Percentiles rank a stretch among this genome's conserved stretches.
Conservation (phyloP, 1,140 invertebrate species). For the Panagrolaimus sp. region DNA sequence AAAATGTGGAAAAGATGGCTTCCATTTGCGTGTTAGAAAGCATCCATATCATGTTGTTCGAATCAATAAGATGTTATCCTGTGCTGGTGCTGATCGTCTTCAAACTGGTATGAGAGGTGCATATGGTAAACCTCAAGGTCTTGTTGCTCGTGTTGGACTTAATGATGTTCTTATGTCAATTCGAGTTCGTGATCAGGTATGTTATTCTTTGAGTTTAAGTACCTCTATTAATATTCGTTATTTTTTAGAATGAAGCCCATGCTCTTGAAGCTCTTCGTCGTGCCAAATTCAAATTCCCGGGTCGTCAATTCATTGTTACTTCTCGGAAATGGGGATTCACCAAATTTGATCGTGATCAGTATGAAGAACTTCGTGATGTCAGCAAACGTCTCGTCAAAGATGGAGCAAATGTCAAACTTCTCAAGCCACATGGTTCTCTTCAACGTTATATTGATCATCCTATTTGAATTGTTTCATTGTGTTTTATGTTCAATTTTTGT, state of each 20-base stretch:
- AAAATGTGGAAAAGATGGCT: slow-evolving; percentile 92
- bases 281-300: slow-evolving; percentile 99
- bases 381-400: slow-evolving; percentile 76
- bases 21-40: slow-evolving; percentile 74
- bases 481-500: neutral
- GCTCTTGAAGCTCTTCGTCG: slow-evolving; percentile 88
- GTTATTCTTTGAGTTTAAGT: too few species aligned
- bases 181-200: slow-evolving; percentile 75
- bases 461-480: slow-evolving; percentile 24
- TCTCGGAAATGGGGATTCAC: too few species aligned
- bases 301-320: slow-evolving; percentile 57
- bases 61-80: slow-evolving; percentile 99
- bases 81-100: slow-evolving; percentile 89
- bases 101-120: too few species aligned
- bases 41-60: slow-evolving; percentile 73
- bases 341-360: slow-evolving; percentile 69
- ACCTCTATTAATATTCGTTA: too few species aligned
- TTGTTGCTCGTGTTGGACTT: slow-evolving; percentile 84
- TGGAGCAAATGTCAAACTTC: slow-evolving; percentile 87
- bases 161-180: slow-evolving; percentile 98
- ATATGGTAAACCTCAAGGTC: too few species aligned
- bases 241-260: slow-evolving; percentile 73
- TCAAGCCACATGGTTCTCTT: slow-evolving; percentile 84
- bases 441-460: slow-evolving; percentile 68
- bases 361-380: slow-evolving; percentile 75